phyloP scores from a whole-genome alignment of 2,113 vertebrate species.

The Merops nubicus region DNA sequence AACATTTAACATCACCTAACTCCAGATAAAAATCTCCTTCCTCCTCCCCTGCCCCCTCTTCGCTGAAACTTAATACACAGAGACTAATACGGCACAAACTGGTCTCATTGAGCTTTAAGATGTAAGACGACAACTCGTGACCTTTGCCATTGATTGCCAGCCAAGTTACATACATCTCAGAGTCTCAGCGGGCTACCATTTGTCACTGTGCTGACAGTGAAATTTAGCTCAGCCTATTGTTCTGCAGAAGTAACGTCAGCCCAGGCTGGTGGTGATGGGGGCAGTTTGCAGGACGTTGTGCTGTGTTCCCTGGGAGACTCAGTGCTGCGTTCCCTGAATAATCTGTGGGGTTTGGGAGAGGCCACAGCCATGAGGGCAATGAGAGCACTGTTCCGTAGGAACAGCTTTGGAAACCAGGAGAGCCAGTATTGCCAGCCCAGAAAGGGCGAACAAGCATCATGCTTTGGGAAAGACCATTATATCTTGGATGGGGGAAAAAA shows the following conservation, averaged over 20 bases:
- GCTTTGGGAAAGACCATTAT: not conserved
- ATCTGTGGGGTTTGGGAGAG: not conserved
- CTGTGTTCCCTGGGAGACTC: not conserved
- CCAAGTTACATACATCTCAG: conserved; percentile 48
- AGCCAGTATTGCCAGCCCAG: not conserved
- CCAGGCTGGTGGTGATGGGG: not conserved
- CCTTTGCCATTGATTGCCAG: conserved; percentile 52
- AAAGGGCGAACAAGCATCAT: not conserved
- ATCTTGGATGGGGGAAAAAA: not conserved
- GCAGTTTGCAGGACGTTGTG: not conserved
- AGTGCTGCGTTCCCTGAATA: not conserved
- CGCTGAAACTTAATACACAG: conserved; percentile 53
- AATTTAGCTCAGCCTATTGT: conserved; percentile 38
- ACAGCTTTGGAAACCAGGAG: not conserved
- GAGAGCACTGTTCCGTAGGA: not conserved
- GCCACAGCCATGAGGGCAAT: not conserved
- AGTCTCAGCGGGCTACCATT: conserved; percentile 28
- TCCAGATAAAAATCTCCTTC: conserved; percentile 39
- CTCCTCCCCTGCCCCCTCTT: not conserved
- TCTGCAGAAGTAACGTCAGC: not conserved
- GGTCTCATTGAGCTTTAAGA: conserved; percentile 19
- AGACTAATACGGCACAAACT: conserved; percentile 35
- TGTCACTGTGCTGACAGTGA: conserved; percentile 40
- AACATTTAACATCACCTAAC: conserved; percentile 40
- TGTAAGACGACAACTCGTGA: conserved; percentile 24